Evolutionary conservation across 2,888 invertebrate genomes (phyloP).

Genomic region (Candidula unifasciata): DNA sequence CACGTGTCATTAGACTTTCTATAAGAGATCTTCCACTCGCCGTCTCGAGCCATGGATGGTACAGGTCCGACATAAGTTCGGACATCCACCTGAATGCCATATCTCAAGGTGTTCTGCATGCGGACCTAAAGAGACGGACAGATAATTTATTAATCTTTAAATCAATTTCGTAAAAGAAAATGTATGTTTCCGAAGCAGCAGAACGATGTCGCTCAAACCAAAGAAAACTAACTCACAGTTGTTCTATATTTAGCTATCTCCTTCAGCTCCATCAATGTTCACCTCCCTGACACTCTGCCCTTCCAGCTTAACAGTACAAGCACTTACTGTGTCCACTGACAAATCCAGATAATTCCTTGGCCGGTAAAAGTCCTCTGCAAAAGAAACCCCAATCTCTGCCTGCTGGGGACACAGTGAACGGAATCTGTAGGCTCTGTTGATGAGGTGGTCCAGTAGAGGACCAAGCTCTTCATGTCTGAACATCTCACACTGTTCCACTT

Average conservation of each 20-base stretch:
- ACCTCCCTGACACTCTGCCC: too few relatives aligned
- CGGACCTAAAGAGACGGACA: constrained; percentile 58
- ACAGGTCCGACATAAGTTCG: constrained; percentile 76
- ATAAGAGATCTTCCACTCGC: constrained; percentile 78
- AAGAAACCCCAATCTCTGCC: constrained; percentile 66
- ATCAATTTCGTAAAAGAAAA: too few relatives aligned
- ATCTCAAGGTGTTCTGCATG: constrained; percentile 77
- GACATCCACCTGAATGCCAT: constrained; percentile 77
- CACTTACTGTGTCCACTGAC: constrained; percentile 71
- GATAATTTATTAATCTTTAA: neutral
- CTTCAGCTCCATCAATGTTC: too few relatives aligned
- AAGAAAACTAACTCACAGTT: too few relatives aligned
- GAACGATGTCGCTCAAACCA: too few relatives aligned
- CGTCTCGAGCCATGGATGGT: constrained; percentile 71
- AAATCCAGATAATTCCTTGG: constrained; percentile 76
- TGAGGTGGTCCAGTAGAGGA: constrained; percentile 65
- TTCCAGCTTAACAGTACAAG: neutral
- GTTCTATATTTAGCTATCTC: too few relatives aligned
- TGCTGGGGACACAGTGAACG: constrained; percentile 76
- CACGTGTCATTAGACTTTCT: constrained; percentile 74
- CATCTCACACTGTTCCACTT: constrained; percentile 41
- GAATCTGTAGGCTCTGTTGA: constrained; percentile 77
- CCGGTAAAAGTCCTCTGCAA: constrained; percentile 71
- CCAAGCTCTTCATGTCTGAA: constrained; percentile 41
- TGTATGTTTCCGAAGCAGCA: too few relatives aligned